Percentiles rank a stretch among this genome's conserved stretches.
Conservation (phyloP, 2,888 invertebrate species). For the Drosophila suboccidentalis region DNA sequence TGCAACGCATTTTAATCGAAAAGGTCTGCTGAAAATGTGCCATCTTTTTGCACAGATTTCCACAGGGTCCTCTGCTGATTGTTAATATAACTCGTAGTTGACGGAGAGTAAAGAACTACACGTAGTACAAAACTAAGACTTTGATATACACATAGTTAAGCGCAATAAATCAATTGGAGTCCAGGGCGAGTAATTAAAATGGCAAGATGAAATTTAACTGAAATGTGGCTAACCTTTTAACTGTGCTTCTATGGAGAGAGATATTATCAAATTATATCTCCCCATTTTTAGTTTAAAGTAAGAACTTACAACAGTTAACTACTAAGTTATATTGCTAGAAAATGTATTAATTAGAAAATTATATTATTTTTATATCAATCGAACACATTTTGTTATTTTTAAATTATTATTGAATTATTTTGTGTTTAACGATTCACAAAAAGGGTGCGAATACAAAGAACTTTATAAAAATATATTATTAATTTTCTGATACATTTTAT, state of each 20-base stretch:
- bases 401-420: too few relatives aligned
- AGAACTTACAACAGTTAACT: too few relatives aligned
- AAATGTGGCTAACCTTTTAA: neutral
- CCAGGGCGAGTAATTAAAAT: neutral
- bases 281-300: too few relatives aligned
- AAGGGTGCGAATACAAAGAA: too few relatives aligned
- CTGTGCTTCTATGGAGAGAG: neutral
- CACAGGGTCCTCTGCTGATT: conserved; percentile 2
- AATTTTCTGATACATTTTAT: too few relatives aligned
- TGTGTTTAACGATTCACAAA: too few relatives aligned
- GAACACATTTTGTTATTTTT: too few relatives aligned
- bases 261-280: neutral
- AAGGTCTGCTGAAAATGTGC: conserved; percentile 69
- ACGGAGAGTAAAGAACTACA: neutral
- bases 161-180: neutral
- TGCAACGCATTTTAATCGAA: conserved; percentile 81
- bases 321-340: too few relatives aligned
- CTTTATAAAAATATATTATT: too few relatives aligned
- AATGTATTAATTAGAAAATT: too few relatives aligned
- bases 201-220: neutral
- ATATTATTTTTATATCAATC: too few relatives aligned
- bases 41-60: conserved; percentile 34
- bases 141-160: neutral
- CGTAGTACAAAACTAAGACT: neutral
- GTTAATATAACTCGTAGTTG: conserved; percentile 1